Base-by-base conservation (phyloP, 2,888 invertebrate species). In the Alloplasta piceator region DNA sequence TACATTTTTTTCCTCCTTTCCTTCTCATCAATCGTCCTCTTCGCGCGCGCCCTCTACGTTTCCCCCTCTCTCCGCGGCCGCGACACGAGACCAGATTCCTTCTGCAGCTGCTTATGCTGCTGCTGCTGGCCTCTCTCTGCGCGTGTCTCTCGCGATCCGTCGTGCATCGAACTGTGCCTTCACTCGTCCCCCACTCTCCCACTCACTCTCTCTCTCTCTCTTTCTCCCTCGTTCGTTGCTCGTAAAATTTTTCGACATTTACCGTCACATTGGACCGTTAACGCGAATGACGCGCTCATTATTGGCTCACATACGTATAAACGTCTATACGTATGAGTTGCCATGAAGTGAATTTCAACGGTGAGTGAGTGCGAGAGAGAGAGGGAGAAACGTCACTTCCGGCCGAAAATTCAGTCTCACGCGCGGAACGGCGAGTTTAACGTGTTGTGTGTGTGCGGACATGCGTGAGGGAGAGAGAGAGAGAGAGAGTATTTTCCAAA, bases 361-460 rank as follows among this genome's bases (percentile, higher is more conserved):
- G 26, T 26, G 26, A 26, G 26, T 26, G 26, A 26, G 26, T 26
- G 26, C 1, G 3, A 26, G n/a, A 48, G 9, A 10, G 48, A 48
- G 48, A 48, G 48, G n/a, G n/a, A 10, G n/a, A 48, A 48, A 48
- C 52, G 12, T 4, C 36, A 38, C 46, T 73, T 74, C 73, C 73
- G 41, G 66, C 46, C 73, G 73, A 56, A 66, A 9, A 50, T 58
- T 14, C n/a, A 50, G 7, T 66, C 39, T 14, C 9, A 6, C 12
- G 41, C 38, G 74, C 16, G 55, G 16, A 16, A 6, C 6, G 14
- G 6, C 6, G 5, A 14, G 16, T 1, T 7, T 14, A 52, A n/a
- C 5, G 52, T 48, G 52, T 16, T 16, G 5, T 4, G 5, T 4
- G 5, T 52, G 52, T 14, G 52, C 26, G 26, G 26, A 26, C 3